Evolutionary conservation across 2,888 invertebrate genomes (phyloP).

Genomic region (Drosophila ochracea): DNA sequence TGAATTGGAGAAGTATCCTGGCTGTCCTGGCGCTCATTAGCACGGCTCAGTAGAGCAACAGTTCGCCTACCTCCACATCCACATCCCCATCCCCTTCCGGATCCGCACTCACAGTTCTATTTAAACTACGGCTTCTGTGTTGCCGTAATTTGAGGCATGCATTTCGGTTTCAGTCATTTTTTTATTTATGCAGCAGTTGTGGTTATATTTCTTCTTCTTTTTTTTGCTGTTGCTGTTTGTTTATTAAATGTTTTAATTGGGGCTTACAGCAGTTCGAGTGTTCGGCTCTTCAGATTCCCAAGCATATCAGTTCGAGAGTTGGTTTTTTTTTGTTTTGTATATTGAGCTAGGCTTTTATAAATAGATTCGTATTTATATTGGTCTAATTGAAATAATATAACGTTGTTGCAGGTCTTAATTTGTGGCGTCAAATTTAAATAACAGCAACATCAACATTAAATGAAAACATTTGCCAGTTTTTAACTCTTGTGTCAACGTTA

Average conservation of each 20-base stretch:
- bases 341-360: background rate
- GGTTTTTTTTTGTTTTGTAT: background rate
- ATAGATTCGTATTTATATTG: background rate
- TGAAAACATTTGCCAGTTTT: background rate
- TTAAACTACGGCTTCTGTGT: conserved; percentile 25
- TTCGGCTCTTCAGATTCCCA: conserved; percentile 18
- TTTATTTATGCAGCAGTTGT: conserved; percentile 8
- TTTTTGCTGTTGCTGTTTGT: background rate
- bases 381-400: background rate
- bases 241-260: conserved; percentile 41
- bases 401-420: background rate
- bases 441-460: background rate
- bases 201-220: background rate
- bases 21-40: conserved; percentile 66
- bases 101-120: conserved; percentile 1
- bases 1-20: conserved; percentile 32
- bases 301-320: conserved; percentile 39
- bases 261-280: conserved; percentile 31
- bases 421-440: background rate
- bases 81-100: background rate
- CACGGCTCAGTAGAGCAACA: conserved; percentile 65
- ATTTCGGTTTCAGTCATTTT: conserved; percentile 17
- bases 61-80: background rate
- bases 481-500: background rate
- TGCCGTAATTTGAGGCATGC: conserved; percentile 38